A percentile compares a stretch with the other conserved stretches of the same genome.
These are phyloP conservation scores for Callinectes sapidus DNA, from an alignment of 2,888 invertebrate species.

Conservation along the genomic window DNA sequence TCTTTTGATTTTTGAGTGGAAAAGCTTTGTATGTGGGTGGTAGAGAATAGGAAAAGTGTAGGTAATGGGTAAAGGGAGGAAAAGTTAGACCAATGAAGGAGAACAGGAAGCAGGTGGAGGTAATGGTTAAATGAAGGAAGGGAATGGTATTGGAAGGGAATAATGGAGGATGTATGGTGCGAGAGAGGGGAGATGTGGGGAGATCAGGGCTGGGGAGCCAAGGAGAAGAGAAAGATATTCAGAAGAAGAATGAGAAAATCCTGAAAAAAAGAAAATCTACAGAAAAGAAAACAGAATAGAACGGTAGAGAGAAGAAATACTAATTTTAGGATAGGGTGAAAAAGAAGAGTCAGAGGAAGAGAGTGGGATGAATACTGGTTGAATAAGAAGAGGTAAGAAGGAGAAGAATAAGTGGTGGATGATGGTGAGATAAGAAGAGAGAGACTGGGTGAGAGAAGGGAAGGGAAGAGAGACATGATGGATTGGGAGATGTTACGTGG, in stretches of 20 bases:
- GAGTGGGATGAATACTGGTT: background rate
- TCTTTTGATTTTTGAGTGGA: background rate
- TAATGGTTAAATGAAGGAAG: background rate
- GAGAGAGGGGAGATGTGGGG: background rate
- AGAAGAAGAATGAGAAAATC: background rate
- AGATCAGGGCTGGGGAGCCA: background rate
- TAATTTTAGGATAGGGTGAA: background rate
- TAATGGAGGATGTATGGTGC: background rate
- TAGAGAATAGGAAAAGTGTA: background rate
- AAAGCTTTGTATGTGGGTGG: background rate
- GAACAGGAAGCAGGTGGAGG: background rate
- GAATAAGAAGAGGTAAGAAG: background rate
- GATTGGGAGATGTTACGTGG: background rate
- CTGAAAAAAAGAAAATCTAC: background rate
- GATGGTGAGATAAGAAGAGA: background rate
- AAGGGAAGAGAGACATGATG: background rate
- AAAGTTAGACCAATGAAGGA: background rate
- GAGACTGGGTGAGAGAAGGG: slow-evolving; percentile 31
- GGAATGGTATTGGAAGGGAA: background rate
- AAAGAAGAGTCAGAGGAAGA: background rate
- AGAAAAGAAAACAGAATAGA: background rate
- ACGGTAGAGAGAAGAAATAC: too few species aligned
- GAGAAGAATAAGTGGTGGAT: too few species aligned
- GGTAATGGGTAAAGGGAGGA: background rate
- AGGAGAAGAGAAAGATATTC: background rate